Conservation (phyloP, 2,888 invertebrate genomes). For the Hololepta plana region DNA sequence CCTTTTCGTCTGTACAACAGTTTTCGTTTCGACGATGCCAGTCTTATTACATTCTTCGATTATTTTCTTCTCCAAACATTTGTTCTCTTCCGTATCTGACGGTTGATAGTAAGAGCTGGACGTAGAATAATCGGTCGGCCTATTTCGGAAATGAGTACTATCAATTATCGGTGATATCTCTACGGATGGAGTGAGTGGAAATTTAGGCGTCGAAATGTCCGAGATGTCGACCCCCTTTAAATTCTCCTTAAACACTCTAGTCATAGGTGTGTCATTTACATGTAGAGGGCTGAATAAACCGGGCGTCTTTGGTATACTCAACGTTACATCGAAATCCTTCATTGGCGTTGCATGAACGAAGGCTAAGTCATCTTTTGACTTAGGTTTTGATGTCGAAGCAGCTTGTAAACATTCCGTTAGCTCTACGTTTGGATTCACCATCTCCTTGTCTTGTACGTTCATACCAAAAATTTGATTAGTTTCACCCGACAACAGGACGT, state of each 20-base stretch:
- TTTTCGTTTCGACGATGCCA: constrained; percentile 6
- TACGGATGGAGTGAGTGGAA: constrained; percentile 18
- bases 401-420: constrained; percentile 4
- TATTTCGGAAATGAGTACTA: constrained; percentile 12
- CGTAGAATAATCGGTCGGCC: constrained; percentile 25
- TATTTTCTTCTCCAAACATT: constrained; percentile 17
- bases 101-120: constrained; percentile 26
- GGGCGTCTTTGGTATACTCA: constrained; percentile 18
- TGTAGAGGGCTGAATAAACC: constrained; percentile 10
- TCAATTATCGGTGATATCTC: background rate
- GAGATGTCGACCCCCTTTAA: constrained; percentile 18
- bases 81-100: constrained; percentile 22
- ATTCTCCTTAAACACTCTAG: constrained; percentile 22
- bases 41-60: constrained; percentile 17
- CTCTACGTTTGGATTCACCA: constrained; percentile 11
- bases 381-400: constrained; percentile 8
- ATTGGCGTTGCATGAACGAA: constrained; percentile 17
- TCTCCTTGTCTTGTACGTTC: constrained; percentile 5
- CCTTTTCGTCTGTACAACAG: background rate
- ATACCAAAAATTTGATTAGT: too few species aligned
- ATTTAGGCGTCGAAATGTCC: constrained; percentile 19
- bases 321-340: constrained; percentile 10
- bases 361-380: constrained; percentile 13
- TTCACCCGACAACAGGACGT: too few species aligned
- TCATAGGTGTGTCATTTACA: constrained; percentile 18